phyloP scores from a whole-genome alignment of 2,113 vertebrate genomes.

The Thamnaconus septentrionalis region DNA sequence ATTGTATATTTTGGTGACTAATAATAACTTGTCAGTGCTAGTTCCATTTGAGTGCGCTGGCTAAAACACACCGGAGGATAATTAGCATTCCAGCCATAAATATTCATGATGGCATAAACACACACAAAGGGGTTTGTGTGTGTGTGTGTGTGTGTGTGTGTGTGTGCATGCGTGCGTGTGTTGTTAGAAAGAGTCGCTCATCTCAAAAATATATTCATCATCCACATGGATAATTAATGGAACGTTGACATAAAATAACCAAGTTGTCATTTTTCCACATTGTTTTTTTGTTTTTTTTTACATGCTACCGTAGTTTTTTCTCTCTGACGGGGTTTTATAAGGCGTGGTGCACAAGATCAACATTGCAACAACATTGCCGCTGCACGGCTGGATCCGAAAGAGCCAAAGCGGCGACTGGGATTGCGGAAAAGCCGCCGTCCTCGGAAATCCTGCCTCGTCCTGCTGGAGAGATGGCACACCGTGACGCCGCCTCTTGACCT shows the following conservation, averaged over 20 bases:
- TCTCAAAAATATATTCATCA: not conserved
- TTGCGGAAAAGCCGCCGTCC: not conserved
- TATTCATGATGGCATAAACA: slow-evolving; percentile 14
- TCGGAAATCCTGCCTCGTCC: not conserved
- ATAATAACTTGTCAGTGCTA: no score
- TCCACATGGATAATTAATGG: slow-evolving; percentile 5
- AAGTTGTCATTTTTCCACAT: no score
- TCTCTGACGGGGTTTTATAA: no score
- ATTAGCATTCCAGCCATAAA: slow-evolving; percentile 6
- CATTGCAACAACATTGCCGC: no score
- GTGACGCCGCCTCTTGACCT: slow-evolving; percentile 38
- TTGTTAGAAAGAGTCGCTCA: not conserved
- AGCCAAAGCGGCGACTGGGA: no score
- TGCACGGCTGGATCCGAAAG: no score
- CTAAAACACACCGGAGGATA: slow-evolving; percentile 3
- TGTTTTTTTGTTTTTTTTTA: no score
- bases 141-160: no score
- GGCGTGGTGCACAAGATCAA: no score
- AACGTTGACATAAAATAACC: not conserved
- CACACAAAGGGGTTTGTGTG: not conserved
- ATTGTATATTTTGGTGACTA: no score
- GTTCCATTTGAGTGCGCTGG: not conserved
- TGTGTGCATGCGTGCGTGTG: not conserved
- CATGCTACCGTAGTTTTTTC: no score
- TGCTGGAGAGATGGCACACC: slow-evolving; percentile 18